Evolutionary conservation across 2,888 invertebrate species (phyloP), one percentile per base, ranked within the genome.

Genomic region (Drosophila robusta): DNA sequence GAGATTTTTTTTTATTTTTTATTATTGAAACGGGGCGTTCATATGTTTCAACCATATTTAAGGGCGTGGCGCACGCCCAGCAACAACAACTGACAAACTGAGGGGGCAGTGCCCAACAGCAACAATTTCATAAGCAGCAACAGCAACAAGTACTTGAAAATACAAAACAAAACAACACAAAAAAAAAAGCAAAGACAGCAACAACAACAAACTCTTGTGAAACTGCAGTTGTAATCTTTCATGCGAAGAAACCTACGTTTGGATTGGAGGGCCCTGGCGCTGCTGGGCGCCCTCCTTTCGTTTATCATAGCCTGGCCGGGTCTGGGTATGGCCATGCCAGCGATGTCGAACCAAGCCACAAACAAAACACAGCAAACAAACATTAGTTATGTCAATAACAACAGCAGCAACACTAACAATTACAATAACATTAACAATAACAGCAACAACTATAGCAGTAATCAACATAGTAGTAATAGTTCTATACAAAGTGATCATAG

Each of bases 201-300:
- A 46, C 51, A 49, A 44, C 47, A 62, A 41, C 14, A 65, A 29
- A 61, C 65, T 76, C 62, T 78, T 67, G 67, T 71, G 54, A 51
- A 78, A 80, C 65, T 70, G 51, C 46, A 57, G 63, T 70, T 70
- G 73, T 74, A 74, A 66, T 80, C 87, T 90, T 91, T 90, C 90
- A 91, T 92, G 92, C 90, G 91, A 89, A 91, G 89, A 89, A 91
- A 89, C 87, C 91, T 89, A 85, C 91, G 91, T 80, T 87, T 90
- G 85, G 89, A 88, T 82, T 90, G 91, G 90, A 90, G 91, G 91
- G 92, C 93, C 93, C 93, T 93, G 90, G 93, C 93, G 81, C 87
- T 91, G 91, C 91, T 91, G 89, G 92, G 92, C 90, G 92, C 92
- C 92, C 92, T 92, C 92, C 92, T 92, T 70, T 88, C 91, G 88